phyloP scores from a whole-genome alignment of 2,797 vertebrate species.

The Miichthys miiuy region DNA sequence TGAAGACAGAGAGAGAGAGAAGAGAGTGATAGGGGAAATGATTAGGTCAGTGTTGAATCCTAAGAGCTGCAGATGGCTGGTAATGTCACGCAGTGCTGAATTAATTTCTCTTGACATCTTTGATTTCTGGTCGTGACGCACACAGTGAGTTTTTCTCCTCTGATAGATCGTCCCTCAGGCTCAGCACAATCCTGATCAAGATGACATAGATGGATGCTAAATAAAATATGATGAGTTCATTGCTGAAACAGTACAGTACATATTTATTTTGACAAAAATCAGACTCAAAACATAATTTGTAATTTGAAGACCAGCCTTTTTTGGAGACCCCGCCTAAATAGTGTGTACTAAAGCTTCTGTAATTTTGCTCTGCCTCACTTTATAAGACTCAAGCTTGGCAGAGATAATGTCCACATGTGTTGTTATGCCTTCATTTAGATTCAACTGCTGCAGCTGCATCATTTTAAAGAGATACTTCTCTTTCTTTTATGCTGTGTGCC shows the following conservation, averaged over 20 bases:
- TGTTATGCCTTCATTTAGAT: too few species aligned
- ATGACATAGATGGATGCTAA: not conserved
- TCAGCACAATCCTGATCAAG: constrained; percentile 9
- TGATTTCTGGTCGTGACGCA: constrained; percentile 41
- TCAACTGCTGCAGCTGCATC: too few species aligned
- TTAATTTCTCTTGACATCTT: constrained; percentile 55
- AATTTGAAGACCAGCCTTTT: too few species aligned
- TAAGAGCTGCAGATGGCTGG: constrained; percentile 63
- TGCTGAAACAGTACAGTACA: not conserved
- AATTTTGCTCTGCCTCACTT: too few species aligned
- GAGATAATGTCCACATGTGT: too few species aligned
- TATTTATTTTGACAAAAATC: not conserved
- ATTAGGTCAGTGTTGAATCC: constrained; percentile 34
- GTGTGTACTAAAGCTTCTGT: too few species aligned
- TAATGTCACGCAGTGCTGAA: constrained; percentile 48
- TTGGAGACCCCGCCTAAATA: too few species aligned
- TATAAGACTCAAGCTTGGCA: too few species aligned
- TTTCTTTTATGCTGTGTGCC: too few species aligned
- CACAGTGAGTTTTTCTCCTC: constrained; percentile 17
- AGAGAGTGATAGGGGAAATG: not conserved
- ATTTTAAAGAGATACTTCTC: too few species aligned
- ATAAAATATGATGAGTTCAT: not conserved
- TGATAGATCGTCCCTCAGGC: constrained; percentile 3
- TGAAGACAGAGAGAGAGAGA: not conserved
- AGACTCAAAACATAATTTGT: too few species aligned